A percentile compares a stretch with the other conserved stretches of the same genome.
Conservation (phyloP, 2,113 vertebrate species). For the Octodon degus region DNA sequence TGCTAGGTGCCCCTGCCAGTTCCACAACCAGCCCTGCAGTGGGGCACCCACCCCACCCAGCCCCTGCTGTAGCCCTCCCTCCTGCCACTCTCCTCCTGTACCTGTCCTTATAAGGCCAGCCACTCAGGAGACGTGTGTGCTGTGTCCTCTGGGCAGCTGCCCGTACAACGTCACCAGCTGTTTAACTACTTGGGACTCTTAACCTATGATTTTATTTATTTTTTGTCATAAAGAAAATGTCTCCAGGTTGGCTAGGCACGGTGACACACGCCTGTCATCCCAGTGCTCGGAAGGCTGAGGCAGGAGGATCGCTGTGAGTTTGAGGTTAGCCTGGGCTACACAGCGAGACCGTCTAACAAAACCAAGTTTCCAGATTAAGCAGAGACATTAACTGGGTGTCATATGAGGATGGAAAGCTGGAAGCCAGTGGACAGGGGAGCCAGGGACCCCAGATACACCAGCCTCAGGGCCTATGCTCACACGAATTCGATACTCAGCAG, state of each 20-base stretch:
- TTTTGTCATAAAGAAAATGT: constrained; percentile 55
- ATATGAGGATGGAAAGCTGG: constrained; percentile 26
- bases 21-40: background rate
- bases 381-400: constrained; percentile 48
- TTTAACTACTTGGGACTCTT: constrained; percentile 76
- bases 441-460: background rate
- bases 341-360: background rate
- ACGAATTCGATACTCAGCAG: background rate
- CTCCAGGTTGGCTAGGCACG: background rate
- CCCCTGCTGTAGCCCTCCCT: constrained; percentile 64
- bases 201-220: constrained; percentile 77
- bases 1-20: constrained; percentile 43
- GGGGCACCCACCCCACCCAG: constrained; percentile 10
- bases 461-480: background rate
- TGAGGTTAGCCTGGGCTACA: background rate
- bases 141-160: constrained; percentile 80
- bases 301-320: background rate
- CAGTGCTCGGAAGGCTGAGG: background rate
- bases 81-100: constrained; percentile 74
- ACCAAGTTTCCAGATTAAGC: background rate
- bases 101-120: constrained; percentile 87
- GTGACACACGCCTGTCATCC: background rate
- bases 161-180: constrained; percentile 84
- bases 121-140: constrained; percentile 78
- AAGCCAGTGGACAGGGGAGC: background rate